Conservation (phyloP, 2,797 vertebrate species). For the Carduelis carduelis region DNA sequence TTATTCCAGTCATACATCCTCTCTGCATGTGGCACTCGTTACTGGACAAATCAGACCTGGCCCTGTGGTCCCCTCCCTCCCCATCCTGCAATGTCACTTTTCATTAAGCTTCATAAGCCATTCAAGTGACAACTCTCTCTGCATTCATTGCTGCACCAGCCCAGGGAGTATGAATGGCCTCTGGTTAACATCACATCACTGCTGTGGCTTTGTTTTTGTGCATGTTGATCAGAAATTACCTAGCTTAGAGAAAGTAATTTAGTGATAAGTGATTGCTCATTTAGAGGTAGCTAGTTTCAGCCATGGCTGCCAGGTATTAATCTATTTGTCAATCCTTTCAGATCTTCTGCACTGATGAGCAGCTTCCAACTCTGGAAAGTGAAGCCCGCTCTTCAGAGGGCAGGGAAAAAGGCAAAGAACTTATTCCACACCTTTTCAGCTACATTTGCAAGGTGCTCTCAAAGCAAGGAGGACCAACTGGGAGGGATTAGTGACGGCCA, state of each 20-base stretch:
- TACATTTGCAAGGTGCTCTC: background rate
- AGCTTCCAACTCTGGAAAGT: constrained; percentile 43
- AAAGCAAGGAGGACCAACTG: background rate
- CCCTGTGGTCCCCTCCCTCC: constrained; percentile 15
- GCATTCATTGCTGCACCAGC: constrained; percentile 27
- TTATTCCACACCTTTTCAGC: constrained; percentile 42
- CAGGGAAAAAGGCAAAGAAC: background rate
- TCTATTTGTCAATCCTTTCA: constrained; percentile 67
- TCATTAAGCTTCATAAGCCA: constrained; percentile 67
- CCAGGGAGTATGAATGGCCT: constrained; percentile 48
- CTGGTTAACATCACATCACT: constrained; percentile 55
- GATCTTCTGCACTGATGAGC: constrained; percentile 42
- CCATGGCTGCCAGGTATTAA: constrained; percentile 68
- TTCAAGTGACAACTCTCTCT: constrained; percentile 61
- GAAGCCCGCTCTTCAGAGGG: background rate
- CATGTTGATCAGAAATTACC: constrained; percentile 75
- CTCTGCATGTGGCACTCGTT: background rate
- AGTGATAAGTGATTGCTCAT: constrained; percentile 72
- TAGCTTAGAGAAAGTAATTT: constrained; percentile 75
- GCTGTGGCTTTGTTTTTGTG: constrained; percentile 43
- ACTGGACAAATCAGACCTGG: constrained; percentile 11
- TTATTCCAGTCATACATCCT: constrained; percentile 13
- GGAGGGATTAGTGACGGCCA: background rate
- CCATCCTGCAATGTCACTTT: constrained; percentile 51
- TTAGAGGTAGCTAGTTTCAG: constrained; percentile 67